These are phyloP conservation scores for Pterophyllum scalare DNA, from an alignment of 2,113 vertebrate species.

Conservation along the genomic window DNA sequence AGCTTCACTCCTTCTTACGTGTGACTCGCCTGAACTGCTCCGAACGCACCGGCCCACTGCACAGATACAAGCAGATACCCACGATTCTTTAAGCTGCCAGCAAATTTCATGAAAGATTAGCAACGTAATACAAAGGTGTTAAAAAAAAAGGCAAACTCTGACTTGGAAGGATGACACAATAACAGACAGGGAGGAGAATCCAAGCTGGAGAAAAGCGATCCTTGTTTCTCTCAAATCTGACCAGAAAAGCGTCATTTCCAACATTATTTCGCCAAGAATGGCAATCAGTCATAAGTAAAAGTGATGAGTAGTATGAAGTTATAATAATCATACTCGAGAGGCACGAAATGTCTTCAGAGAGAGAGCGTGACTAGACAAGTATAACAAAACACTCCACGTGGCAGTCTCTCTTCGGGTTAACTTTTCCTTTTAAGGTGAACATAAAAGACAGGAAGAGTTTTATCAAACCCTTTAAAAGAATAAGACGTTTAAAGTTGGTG, in stretches of 20 bases:
- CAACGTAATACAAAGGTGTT: background rate
- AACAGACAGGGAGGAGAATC: background rate
- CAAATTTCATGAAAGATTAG: background rate
- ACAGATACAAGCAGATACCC: background rate
- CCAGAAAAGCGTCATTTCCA: background rate
- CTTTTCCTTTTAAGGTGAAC: constrained; percentile 1
- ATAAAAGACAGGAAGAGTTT: constrained; percentile 23
- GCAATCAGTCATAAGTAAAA: background rate
- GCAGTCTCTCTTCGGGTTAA: background rate
- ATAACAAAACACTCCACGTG: constrained; percentile 25
- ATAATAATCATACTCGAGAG: constrained; percentile 38
- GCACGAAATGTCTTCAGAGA: constrained; percentile 48
- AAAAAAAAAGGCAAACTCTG: background rate
- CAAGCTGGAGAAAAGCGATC: background rate
- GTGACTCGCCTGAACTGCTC: background rate
- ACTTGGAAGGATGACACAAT: background rate
- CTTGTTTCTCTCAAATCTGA: background rate
- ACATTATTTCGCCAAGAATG: background rate
- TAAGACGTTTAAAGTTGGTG: constrained; percentile 36
- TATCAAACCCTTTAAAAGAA: constrained; percentile 47
- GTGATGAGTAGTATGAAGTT: constrained; percentile 8
- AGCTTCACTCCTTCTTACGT: background rate
- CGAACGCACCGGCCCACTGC: background rate
- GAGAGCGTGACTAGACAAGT: background rate
- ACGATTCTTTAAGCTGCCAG: background rate